These are phyloP conservation scores for Listronotus bonariensis DNA, from an alignment of 1,140 invertebrate genomes.

Conservation along the genomic window DNA sequence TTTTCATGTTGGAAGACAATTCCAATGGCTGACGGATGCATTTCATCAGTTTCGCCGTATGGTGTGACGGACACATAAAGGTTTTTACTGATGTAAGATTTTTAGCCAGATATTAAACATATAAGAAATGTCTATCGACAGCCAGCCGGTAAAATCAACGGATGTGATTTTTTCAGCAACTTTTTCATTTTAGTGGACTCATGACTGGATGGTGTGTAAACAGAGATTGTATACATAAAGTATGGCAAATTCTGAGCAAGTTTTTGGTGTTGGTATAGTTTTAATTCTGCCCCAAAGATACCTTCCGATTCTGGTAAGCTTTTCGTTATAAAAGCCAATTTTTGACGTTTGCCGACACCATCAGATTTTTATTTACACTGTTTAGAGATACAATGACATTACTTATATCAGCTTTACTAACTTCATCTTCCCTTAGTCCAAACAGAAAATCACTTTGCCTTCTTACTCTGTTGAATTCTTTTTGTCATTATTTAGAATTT, in stretches of 20 bases:
- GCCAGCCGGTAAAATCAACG: neutral
- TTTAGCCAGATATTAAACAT: slow-evolving; percentile 1
- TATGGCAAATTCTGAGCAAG: neutral
- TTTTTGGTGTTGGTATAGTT: slow-evolving; percentile 2
- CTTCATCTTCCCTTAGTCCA: slow-evolving; percentile 6
- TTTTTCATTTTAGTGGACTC: slow-evolving; percentile 1
- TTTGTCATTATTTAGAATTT: neutral
- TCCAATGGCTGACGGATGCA: neutral
- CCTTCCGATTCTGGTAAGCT: neutral
- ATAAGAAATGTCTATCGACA: slow-evolving; percentile 8
- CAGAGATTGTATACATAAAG: slow-evolving; percentile 1
- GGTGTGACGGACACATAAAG: slow-evolving; percentile 2
- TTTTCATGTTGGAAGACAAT: slow-evolving; percentile 1
- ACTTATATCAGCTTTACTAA: slow-evolving; percentile 5
- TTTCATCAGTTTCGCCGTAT: neutral
- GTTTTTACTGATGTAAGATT: no score
- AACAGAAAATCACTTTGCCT: neutral
- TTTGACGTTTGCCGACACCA: slow-evolving; percentile 7
- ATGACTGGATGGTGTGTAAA: slow-evolving; percentile 2
- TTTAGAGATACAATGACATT: slow-evolving; percentile 5
- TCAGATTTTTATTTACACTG: slow-evolving; percentile 3
- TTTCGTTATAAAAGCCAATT: neutral
- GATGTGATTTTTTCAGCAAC: slow-evolving; percentile 10
- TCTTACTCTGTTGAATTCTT: neutral
- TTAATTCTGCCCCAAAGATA: slow-evolving; percentile 8